Conservation (phyloP, 2,113 vertebrate species). For the Pyrgilauda ruficollis region DNA sequence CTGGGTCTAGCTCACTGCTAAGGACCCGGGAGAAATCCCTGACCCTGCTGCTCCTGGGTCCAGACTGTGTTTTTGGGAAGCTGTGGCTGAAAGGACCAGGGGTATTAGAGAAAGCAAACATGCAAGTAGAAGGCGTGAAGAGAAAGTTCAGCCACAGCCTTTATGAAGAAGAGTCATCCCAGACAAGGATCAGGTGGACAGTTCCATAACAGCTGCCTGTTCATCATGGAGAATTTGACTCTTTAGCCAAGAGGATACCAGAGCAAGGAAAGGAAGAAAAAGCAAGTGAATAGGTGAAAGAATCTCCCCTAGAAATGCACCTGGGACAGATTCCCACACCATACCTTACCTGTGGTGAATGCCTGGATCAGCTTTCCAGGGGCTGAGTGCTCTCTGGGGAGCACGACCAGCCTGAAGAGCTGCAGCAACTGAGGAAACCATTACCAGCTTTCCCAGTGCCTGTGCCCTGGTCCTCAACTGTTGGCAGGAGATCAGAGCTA, state of each 20-base stretch:
- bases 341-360: accelerated
- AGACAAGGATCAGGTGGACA: not conserved
- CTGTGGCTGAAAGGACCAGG: not conserved
- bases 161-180: not conserved
- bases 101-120: not conserved
- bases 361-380: not conserved
- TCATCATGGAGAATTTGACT: not conserved
- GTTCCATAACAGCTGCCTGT: not conserved
- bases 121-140: not conserved
- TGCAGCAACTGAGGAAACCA: not conserved
- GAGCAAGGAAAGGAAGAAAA: not conserved
- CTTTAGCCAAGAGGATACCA: not conserved
- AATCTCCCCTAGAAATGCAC: not conserved
- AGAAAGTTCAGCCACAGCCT: not conserved
- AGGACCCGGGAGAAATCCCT: not conserved
- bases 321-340: not conserved
- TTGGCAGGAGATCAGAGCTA: not conserved
- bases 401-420: not conserved
- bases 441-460: not conserved
- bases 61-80: not conserved
- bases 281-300: not conserved
- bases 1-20: not conserved
- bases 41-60: not conserved
- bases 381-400: not conserved
- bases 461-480: not conserved